These are phyloP conservation scores for Trypoxylus dichotomus DNA, from an alignment of 1,140 invertebrate species.

Conservation along the genomic window DNA sequence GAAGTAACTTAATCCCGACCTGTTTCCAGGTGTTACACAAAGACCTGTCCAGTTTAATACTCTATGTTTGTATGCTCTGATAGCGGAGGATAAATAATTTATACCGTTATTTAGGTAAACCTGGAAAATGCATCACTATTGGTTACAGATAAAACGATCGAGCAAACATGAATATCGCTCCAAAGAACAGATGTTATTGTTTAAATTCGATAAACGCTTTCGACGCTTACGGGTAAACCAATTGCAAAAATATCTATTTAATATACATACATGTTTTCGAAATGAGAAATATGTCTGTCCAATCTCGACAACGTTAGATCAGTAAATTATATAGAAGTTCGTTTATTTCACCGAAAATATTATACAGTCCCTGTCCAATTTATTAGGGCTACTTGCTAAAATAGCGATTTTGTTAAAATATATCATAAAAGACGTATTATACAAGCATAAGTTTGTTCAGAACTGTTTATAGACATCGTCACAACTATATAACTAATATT, in stretches of 20 bases:
- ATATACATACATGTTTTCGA: neutral
- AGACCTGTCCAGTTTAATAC: conserved; percentile 6
- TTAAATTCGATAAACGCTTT: neutral
- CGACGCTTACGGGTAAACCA: neutral
- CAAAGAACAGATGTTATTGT: conserved; percentile 17
- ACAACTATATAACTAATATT: too few species aligned
- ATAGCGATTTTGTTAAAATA: too few species aligned
- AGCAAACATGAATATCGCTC: neutral
- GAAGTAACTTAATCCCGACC: neutral
- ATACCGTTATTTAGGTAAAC: neutral
- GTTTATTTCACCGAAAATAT: too few species aligned
- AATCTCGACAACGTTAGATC: too few species aligned
- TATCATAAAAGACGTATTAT: too few species aligned
- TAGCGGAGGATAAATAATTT: conserved; percentile 1
- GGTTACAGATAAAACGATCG: neutral
- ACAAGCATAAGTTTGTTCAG: too few species aligned
- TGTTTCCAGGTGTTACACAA: neutral
- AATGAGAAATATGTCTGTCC: too few species aligned
- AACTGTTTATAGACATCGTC: too few species aligned
- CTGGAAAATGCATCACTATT: neutral
- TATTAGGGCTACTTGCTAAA: too few species aligned
- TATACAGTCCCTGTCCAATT: too few species aligned
- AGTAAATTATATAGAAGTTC: too few species aligned
- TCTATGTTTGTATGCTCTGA: neutral
- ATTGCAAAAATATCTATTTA: neutral